phyloP scores from a whole-genome alignment of 2,113 vertebrate genomes.

The Nibea albiflora region DNA sequence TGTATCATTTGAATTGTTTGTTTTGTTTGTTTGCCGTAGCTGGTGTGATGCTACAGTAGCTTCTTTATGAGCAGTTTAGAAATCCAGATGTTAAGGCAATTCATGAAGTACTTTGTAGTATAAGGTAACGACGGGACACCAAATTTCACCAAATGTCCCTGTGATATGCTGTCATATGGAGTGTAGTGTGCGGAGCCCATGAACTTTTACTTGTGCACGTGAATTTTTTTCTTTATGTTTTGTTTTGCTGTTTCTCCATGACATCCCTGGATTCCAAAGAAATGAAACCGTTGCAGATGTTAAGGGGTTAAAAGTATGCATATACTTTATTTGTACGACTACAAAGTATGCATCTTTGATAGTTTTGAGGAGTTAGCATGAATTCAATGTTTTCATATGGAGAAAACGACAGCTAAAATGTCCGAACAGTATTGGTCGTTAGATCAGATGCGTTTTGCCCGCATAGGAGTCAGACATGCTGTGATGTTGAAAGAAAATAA shows the following conservation, averaged over 20 bases:
- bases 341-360: not conserved
- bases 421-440: not conserved
- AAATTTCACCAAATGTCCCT: too few relatives aligned
- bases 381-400: not conserved
- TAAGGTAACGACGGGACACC: too few relatives aligned
- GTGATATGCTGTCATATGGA: not conserved
- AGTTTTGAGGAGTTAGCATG: not conserved
- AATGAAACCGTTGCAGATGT: not conserved
- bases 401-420: not conserved
- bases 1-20: too few relatives aligned
- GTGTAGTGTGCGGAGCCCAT: not conserved
- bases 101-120: too few relatives aligned
- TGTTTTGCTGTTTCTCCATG: too few relatives aligned
- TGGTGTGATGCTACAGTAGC: too few relatives aligned
- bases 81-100: too few relatives aligned
- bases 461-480: not conserved
- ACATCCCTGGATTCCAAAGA: not conserved
- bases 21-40: too few relatives aligned
- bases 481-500: not conserved
- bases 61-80: too few relatives aligned
- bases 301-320: not conserved
- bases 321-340: not conserved
- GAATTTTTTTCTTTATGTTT: not conserved
- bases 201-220: not conserved
- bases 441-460: not conserved